Evolutionary conservation across 2,797 vertebrate genomes (phyloP), one percentile per base, ranked within the genome.

Genomic region (Mastacembelus armatus): DNA sequence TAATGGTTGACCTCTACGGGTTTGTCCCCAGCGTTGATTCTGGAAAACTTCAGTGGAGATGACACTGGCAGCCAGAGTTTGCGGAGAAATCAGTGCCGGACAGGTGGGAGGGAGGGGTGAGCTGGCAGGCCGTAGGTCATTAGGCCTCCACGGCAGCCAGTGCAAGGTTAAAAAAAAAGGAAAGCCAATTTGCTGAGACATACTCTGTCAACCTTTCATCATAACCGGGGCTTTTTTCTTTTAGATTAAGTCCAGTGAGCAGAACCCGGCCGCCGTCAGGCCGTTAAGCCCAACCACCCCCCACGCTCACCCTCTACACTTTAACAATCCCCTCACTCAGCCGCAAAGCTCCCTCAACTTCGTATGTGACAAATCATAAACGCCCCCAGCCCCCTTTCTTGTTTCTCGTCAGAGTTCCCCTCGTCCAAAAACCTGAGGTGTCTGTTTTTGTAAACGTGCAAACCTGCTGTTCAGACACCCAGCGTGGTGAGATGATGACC

Each of bases 301-400:
- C 30, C 39, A 47, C 57, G 55, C 74, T 70, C 52, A 70, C 22
- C 77, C 85, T 85, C 85, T 90, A 90, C 83, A 2, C 78, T 76
- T 81, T 92, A 80, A 88, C 91, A 85, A 86, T 89, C 87, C 87
- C 51, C 89, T 90, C 91, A 84, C 78, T 75, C 71, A 64, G 71
- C 65, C 77, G 81, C 88, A 91, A 92, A 93, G 93, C 91, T 89
- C 77, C 85, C 67, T 74, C 92, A 92, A 93, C n/a, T 73, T 88
- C 94, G 95, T 92, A 89, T 89, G 94, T 94, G 95, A 95, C 94
- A 94, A 93, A 95, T 94, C 84, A 90, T 85, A 86, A 86, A 84
- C 63, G 66, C 35, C 60, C 40, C 16, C 22, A 19, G 7, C 44
- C 35, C 22, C 60, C 44, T 49, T 38, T 61, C 26, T n/a, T n/a